A percentile compares a stretch with the other conserved stretches of the same genome.
These are phyloP conservation scores for Eucidaris tribuloides DNA, from an alignment of 35 echinoderm and acorn worm species.

Conservation along the genomic window DNA sequence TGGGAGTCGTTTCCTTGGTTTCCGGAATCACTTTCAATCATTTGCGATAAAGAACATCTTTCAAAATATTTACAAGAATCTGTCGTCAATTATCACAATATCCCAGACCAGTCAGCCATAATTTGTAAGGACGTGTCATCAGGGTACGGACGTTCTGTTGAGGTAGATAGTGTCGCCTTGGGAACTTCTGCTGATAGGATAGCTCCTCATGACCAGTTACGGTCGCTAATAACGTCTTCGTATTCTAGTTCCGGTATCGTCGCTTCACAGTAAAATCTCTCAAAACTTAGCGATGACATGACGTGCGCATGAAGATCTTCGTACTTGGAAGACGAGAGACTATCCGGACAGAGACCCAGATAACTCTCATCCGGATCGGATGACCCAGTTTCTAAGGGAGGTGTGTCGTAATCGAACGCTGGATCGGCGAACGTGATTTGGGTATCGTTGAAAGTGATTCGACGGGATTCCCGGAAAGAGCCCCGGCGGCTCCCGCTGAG, in stretches of 20 bases:
- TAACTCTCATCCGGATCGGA: conserved; percentile 17
- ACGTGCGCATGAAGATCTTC: conserved; percentile 1
- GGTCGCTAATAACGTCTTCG: neutral
- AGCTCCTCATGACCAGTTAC: conserved; percentile 24
- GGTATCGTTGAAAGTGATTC: conserved; percentile 31
- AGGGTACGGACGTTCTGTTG: conserved; percentile 14
- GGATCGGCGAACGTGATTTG: conserved; percentile 28
- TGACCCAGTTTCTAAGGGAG: neutral
- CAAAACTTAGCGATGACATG: conserved; percentile 4
- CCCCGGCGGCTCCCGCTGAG: neutral
- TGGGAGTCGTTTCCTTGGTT: neutral
- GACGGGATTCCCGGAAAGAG: neutral
- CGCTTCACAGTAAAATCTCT: conserved; percentile 8
- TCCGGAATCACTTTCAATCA: neutral
- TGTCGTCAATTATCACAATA: too few relatives aligned
- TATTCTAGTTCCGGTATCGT: conserved; percentile 10
- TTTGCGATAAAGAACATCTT: neutral
- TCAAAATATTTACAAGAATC: too few relatives aligned
- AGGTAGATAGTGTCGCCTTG: conserved; percentile 6
- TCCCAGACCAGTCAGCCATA: too few relatives aligned
- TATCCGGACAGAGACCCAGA: conserved; percentile 13
- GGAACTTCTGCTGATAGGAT: neutral
- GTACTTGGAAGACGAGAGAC: conserved; percentile 19
- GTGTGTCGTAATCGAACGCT: neutral
- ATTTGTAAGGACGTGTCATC: too few relatives aligned